These are phyloP conservation scores for Macrocentrus cingulum DNA, from an alignment of 1,140 invertebrate genomes.

Conservation along the genomic window DNA sequence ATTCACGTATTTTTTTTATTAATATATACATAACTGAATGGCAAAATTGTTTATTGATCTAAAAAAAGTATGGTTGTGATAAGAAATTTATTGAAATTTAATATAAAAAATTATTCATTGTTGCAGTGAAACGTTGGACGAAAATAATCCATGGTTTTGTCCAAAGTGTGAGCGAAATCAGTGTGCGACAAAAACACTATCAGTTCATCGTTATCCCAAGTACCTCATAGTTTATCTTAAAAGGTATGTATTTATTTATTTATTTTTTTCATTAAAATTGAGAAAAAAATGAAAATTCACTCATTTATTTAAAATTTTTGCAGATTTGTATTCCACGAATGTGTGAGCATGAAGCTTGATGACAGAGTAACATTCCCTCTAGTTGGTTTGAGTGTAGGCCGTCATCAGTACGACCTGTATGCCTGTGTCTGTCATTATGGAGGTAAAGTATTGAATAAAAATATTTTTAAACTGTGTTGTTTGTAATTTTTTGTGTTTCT, in stretches of 20 bases:
- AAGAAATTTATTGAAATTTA: constrained; percentile 18
- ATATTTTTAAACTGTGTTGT: not conserved
- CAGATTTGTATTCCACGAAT: constrained; percentile 73
- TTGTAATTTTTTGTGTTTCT: not conserved
- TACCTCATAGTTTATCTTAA: constrained; percentile 74
- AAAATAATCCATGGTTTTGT: constrained; percentile 74
- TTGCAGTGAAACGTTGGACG: constrained; percentile 68
- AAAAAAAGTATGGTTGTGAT: too few relatives aligned
- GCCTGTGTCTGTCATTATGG: constrained; percentile 74
- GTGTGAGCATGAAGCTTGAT: constrained; percentile 70
- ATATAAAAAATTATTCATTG: not conserved
- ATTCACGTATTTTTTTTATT: constrained; percentile 8
- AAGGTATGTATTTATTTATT: constrained; percentile 53
- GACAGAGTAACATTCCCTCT: constrained; percentile 70
- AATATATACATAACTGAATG: too few relatives aligned
- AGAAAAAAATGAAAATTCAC: not conserved
- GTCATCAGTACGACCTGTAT: constrained; percentile 66
- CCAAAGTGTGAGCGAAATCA: constrained; percentile 69
- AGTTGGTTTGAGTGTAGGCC: constrained; percentile 59
- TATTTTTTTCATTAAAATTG: constrained; percentile 2
- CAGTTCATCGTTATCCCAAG: constrained; percentile 71
- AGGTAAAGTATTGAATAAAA: constrained; percentile 58
- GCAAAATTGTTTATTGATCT: too few relatives aligned
- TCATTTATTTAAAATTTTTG: not conserved
- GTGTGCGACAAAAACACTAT: constrained; percentile 71